These are phyloP conservation scores for Montipora efflorescens DNA, from an alignment of 64 coral and sea anemone species.

Conservation along the genomic window DNA sequence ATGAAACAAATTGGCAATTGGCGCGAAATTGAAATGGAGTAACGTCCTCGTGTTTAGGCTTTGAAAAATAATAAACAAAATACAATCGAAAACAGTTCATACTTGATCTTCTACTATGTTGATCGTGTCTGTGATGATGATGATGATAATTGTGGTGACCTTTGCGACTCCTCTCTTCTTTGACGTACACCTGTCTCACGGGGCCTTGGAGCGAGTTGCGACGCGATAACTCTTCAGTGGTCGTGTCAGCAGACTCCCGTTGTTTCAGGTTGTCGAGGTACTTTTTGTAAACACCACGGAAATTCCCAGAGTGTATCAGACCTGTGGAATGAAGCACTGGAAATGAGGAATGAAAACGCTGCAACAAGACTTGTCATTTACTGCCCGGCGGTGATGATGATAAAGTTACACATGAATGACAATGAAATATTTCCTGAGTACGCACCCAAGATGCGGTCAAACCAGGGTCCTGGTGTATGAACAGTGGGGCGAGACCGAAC, in stretches of 20 bases:
- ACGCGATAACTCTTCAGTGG: conserved; percentile 1
- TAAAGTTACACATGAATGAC: too few relatives aligned
- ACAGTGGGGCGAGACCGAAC: neutral
- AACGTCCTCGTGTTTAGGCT: neutral
- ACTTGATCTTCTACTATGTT: neutral
- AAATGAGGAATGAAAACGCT: too few relatives aligned
- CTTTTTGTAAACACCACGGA: conserved; percentile 2
- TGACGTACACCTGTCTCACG: conserved; percentile 24
- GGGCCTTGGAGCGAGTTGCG: conserved; percentile 4
- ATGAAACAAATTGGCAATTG: too few relatives aligned
- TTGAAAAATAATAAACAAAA: neutral
- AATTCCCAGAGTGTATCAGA: conserved; percentile 34
- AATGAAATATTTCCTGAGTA: neutral
- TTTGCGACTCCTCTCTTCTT: neutral
- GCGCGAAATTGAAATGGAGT: too few relatives aligned
- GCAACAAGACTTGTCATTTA: too few relatives aligned
- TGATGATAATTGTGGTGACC: conserved; percentile 9
- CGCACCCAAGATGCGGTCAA: conserved; percentile 73
- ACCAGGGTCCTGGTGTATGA: conserved; percentile 39
- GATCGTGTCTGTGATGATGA: neutral
- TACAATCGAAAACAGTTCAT: neutral
- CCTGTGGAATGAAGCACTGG: neutral
- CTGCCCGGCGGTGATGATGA: too few relatives aligned
- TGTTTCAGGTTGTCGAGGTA: neutral
- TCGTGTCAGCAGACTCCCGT: neutral